Base-by-base conservation (phyloP, 2,113 vertebrate genomes). In the Ellobius talpinus region DNA sequence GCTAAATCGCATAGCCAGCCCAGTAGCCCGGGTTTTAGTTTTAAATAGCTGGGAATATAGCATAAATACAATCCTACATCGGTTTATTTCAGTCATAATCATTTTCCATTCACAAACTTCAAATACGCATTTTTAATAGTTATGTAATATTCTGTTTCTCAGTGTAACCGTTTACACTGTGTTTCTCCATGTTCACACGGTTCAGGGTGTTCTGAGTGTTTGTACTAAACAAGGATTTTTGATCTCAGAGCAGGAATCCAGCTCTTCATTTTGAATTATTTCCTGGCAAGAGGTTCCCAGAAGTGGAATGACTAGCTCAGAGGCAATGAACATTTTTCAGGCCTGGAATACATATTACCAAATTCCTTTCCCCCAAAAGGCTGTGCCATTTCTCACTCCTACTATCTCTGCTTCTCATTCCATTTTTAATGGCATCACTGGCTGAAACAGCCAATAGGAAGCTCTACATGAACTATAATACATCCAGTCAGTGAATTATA, bases 211-310 rank as follows among this genome's bases (percentile, higher is more conserved):
- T 97, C 93, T 50, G 55, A 73, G 16, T 42, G 88, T 82, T 93
- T 68, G 55, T n/a, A 4, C 88, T 50, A 45, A 17, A 47, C 66
- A 39, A 81, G 26, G 87, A 97, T 45, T 82, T 95, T 86, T 52
- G 0, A 63, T 89, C 77, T 94, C 1, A 0, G 91, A 87, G 65
- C 82, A 93, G n/a, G 82, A 94, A 95, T 87, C 55, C 0, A 3
- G 74, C 66, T 58, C 96, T 93, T 89, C 26, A 39, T 77, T 97
- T 96, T 76, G 86, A 93, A 97, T 96, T 97, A 96, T 78, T 97
- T 97, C 88, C 88, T 96, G 92, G 95, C 63, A 90, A 92, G 74
- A 97, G 88, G 94, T 92, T 97, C 94, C 96, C 97, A 97, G 95
- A 92, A 96, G 76, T 91, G 61, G 66, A 89, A 96, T 93, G 93